Conservation (phyloP, 2,113 vertebrate species). For the Puntigrus tetrazona region DNA sequence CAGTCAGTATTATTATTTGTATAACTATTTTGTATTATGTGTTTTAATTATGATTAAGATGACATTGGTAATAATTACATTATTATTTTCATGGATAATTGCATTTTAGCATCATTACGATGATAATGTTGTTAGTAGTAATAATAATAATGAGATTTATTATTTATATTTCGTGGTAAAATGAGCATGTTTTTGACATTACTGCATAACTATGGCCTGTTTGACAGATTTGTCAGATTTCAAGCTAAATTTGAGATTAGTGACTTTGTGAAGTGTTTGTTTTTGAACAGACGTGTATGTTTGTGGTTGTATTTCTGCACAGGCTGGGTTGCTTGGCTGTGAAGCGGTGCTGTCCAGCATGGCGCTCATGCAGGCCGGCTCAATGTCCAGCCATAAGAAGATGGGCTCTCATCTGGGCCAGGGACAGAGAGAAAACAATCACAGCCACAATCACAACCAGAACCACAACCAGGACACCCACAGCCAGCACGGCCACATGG, state of each 20-base stretch:
- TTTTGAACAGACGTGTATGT: constrained; percentile 31
- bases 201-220: not conserved
- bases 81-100: no score
- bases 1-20: not conserved
- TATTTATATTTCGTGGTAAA: not conserved
- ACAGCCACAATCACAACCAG: constrained; percentile 41
- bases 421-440: constrained; percentile 68
- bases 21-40: not conserved
- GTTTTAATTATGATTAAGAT: not conserved
- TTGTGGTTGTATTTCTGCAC: constrained; percentile 56
- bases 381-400: constrained; percentile 77
- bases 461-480: constrained; percentile 52
- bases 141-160: not conserved
- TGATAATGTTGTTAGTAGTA: not conserved
- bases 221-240: not conserved
- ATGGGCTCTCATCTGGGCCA: constrained; percentile 74
- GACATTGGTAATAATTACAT: not conserved
- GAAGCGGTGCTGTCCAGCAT: constrained; percentile 81
- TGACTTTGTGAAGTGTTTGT: not conserved
- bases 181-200: not conserved
- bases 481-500: constrained; percentile 74
- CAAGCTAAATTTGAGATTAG: not conserved
- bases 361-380: constrained; percentile 82
- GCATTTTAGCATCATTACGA: not conserved
- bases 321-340: constrained; percentile 81